Percentiles rank a stretch among this genome's conserved stretches.
Conservation (phyloP, 2,113 vertebrate genomes). For the Oryzias woworae region DNA sequence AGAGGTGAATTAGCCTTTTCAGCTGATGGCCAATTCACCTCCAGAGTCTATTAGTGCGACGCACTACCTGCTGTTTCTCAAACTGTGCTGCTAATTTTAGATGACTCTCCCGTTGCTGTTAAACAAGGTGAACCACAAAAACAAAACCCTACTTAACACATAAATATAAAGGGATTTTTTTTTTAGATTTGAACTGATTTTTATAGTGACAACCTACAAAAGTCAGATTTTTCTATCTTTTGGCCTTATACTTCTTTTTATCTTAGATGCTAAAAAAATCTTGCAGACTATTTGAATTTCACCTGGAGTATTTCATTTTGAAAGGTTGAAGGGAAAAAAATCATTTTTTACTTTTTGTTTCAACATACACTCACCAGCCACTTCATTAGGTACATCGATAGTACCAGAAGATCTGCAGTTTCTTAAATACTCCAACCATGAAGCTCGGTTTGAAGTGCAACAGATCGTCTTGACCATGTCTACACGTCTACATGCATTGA, state of each 20-base stretch:
- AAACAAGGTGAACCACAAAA: slow-evolving; percentile 68
- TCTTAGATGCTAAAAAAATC: slow-evolving; percentile 38
- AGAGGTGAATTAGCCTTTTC: slow-evolving; percentile 69
- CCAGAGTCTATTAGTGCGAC: slow-evolving; percentile 61
- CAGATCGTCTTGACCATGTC: too few species aligned
- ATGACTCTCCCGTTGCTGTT: slow-evolving; percentile 43
- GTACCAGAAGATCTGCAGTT: too few species aligned
- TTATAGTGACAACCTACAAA: too few species aligned
- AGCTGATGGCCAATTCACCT: slow-evolving; percentile 75
- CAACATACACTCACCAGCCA: too few species aligned
- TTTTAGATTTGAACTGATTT: too few species aligned
- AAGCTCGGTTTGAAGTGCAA: too few species aligned
- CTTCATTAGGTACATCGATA: too few species aligned
- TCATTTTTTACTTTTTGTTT: too few species aligned
- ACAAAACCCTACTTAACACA: slow-evolving; percentile 33
- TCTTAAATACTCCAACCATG: too few species aligned
- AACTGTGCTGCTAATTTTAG: slow-evolving; percentile 70
- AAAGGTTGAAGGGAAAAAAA: slow-evolving; percentile 30
- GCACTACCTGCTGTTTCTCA: slow-evolving; percentile 70
- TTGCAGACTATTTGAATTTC: slow-evolving; percentile 56
- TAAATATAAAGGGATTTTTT: background rate
- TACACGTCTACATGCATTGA: background rate
- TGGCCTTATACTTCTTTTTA: slow-evolving; percentile 19
- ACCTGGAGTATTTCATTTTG: slow-evolving; percentile 14
- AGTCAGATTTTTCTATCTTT: slow-evolving; percentile 6